phyloP scores from a whole-genome alignment of 2,888 invertebrate genomes.

The Xanthorhoe spadicearia region DNA sequence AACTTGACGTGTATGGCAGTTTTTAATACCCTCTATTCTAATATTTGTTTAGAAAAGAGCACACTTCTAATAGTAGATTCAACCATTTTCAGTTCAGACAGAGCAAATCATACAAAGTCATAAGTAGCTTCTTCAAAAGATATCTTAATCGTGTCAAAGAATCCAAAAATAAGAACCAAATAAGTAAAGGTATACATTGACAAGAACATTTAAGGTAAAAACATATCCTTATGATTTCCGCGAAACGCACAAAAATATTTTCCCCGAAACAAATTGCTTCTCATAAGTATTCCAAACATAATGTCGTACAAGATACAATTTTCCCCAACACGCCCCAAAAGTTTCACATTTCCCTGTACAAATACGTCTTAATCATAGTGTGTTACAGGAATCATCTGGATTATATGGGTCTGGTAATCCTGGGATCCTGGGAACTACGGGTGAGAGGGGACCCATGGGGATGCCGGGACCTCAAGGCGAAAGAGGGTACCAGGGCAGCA shows the following conservation, averaged over 20 bases:
- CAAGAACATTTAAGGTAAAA: background rate
- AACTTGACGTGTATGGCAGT: too few species aligned
- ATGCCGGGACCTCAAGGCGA: conserved; percentile 87
- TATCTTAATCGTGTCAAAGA: too few species aligned
- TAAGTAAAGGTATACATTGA: background rate
- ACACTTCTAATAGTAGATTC: too few species aligned
- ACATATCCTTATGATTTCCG: background rate
- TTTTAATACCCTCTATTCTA: too few species aligned
- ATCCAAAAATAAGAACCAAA: too few species aligned
- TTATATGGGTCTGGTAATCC: conserved; percentile 83
- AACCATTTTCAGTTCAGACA: too few species aligned
- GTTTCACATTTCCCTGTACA: conserved; percentile 42
- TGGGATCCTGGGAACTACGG: conserved; percentile 87
- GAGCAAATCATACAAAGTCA: too few species aligned
- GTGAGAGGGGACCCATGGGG: conserved; percentile 88
- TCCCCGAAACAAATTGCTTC: conserved; percentile 1
- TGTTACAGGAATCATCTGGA: conserved; percentile 78
- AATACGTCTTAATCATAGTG: conserved; percentile 54
- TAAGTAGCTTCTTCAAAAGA: too few species aligned
- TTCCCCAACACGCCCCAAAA: conserved; percentile 20
- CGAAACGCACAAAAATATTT: background rate
- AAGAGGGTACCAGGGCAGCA: conserved; percentile 85
- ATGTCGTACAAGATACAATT: conserved; percentile 8
- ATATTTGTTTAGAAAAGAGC: too few species aligned
- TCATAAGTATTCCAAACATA: conserved; percentile 1